Evolutionary conservation across 1,140 invertebrate genomes (phyloP), one percentile per base, ranked within the genome.

Genomic region (Kradibia gibbosae): DNA sequence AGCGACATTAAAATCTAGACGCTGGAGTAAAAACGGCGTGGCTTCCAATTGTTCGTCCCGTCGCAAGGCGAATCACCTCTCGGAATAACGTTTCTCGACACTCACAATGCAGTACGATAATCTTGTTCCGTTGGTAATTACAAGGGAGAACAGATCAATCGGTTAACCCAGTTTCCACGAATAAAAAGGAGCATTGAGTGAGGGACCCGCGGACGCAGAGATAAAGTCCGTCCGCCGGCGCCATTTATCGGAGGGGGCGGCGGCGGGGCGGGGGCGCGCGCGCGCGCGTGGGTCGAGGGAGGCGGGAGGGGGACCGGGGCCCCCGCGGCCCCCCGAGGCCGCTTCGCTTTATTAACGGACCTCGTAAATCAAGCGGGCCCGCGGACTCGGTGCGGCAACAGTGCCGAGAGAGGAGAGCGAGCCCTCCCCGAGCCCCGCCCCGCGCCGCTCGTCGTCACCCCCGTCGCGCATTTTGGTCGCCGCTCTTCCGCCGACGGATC

Each of bases 341-440:
- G 2, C 75, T 65, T 28, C 25, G 31, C 42, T 39, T 77, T 65
- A 77, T 77, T 77, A 77, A 77, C 60, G 60, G 42, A 15, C 1
- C 60, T 77, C 60, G 42, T 77, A 77, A 77, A 77, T 77, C 75
- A 62, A 60, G 55, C 20, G 31, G 28, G n/a, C 28, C 13, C 67
- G 39, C 28, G 13, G 55, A 57, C 55, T 57, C 53, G n/a, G 25
- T 57, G 55, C n/a, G 25, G 55, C 50, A 53, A 22, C 22, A 53
- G 15, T 20, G 20, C 20, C 15, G 15, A 22, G 50, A 22, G 20
- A 53, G 22, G 3, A 53, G 3, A n/a, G 4, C 50, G 15, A 4
- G 15, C 50, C 22, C 50, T 53, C 50, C 22, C 22, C 50, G 15
- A 11, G 15, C 50, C 22, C 15, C 22, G 50, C 50, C 50, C 50